Evolutionary conservation across 2,113 vertebrate species (phyloP).

Genomic region (Nestor notabilis): DNA sequence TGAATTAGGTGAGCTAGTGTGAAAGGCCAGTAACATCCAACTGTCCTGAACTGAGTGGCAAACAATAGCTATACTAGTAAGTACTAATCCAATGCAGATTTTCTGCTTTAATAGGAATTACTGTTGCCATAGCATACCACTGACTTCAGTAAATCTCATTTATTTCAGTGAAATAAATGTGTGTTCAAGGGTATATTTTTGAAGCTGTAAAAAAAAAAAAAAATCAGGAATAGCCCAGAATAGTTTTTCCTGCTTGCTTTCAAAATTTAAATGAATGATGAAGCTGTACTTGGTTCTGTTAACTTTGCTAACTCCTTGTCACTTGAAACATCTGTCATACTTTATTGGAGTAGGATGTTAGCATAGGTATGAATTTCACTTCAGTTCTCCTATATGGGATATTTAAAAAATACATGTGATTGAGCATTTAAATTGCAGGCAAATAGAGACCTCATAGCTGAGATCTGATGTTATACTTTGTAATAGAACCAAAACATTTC

Average conservation of each 20-base stretch:
- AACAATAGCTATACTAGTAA: neutral
- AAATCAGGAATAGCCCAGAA: neutral
- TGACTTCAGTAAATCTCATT: neutral
- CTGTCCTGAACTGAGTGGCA: neutral
- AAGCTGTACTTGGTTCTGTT: neutral
- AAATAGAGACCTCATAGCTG: neutral
- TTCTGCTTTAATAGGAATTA: neutral
- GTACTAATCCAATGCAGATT: neutral
- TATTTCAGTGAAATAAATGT: neutral
- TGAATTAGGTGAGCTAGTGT: neutral
- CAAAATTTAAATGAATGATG: neutral
- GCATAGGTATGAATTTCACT: neutral
- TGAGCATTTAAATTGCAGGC: neutral
- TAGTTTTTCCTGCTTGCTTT: neutral
- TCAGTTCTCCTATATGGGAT: neutral
- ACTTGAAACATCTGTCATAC: neutral
- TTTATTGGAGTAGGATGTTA: neutral
- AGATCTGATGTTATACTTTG: neutral
- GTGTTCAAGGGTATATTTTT: neutral
- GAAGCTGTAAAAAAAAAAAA: neutral
- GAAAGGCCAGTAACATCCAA: neutral
- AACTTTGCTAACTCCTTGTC: neutral
- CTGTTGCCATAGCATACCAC: neutral
- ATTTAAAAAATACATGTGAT: neutral
- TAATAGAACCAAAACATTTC: neutral